Base-by-base conservation (phyloP, 2,113 vertebrate genomes). In the Clarias gariepinus region DNA sequence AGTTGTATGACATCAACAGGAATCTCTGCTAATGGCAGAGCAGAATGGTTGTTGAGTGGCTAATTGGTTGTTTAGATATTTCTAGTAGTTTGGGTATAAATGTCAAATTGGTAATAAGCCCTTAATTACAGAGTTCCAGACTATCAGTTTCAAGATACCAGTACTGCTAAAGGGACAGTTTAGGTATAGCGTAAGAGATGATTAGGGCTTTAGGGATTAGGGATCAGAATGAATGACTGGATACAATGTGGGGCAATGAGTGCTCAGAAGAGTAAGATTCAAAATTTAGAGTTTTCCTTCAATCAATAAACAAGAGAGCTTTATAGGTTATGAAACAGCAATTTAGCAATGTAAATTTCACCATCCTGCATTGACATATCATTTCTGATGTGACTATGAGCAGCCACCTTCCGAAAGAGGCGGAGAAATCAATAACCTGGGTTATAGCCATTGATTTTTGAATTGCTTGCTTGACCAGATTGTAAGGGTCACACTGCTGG, bases 351-450 rank as follows among this genome's bases (percentile, higher is more conserved):
- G 78, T 61, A 81, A 36, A 81, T 36, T 36, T 60, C 23, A 30
- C n/a, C 76, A 30, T 36, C 19, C 78, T 58, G 19, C 28, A 80
- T 3, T 61, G 78, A 81, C 57, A 61, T 36, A 57, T 80, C 10
- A 60, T 61, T 36, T 61, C 57, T 81, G 78, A 36, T 61, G 57
- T 41, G 57, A 81, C 21, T 61, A 41, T 81, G 57, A 81, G 36
- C 41, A 57, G 21, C 30, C 55, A 61, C 30, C 57, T 13, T 81
- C 57, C 57, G 23, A 60, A 41, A 61, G 78, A 28, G 57, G 57
- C 41, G 21, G 78, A 81, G 57, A 61, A 81, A 81, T 81, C 78
- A 36, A 81, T 81, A 81, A 81, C 78, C 23, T 61, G 57, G 78
- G 19, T 81, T 81, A 41, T 81, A 61, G 57, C 19, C 33, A 61